Evolutionary conservation across 2,888 invertebrate species (phyloP), one percentile per base, ranked within the genome.

Genomic region (Endotricha flammealis): DNA sequence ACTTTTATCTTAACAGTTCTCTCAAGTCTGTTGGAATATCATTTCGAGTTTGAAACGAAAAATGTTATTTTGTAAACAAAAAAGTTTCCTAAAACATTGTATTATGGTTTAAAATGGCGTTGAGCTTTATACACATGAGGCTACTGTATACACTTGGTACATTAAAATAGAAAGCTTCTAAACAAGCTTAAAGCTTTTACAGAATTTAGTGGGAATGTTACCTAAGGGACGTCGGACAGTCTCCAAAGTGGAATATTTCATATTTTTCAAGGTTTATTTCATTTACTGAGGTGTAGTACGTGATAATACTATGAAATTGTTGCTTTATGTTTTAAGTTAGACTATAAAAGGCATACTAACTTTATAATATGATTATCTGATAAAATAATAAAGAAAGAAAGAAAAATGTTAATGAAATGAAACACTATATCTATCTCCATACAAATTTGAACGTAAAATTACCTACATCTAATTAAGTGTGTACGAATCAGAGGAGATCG

Each of bases 111-210:
- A 16, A 12, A 32, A 36, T 44, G 1, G 17, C 22, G 6, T 32
- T 10, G 2, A 6, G n/a, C 24, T 23, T 39, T 38, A 42, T 35
- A 35, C 46, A 44, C 43, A 44, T 41, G 36, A 41, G 42, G 44
- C 39, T 31, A 33, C 11, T 32, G 43, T 40, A 39, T 42, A 47
- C 39, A 37, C 38, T 40, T 33, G 38, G 42, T 40, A 38, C 34
- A 29, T 35, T 44, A 41, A 33, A 43, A 41, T 46, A 43, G 43
- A 44, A 46, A 43, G 43, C 41, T 42, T 37, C 46, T 44, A 44
- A 47, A 47, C 46, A 47, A 47, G 38, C 35, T 34, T 42, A 38
- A 48, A 46, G 45, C 48, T 48, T 48, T 48, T 48, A 48, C 45
- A 42, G 44, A 45, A 48, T 48, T 48, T 46, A 44, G 45, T 43